Base-by-base conservation (phyloP, 1,140 invertebrate species). In the Theocolax elegans region DNA sequence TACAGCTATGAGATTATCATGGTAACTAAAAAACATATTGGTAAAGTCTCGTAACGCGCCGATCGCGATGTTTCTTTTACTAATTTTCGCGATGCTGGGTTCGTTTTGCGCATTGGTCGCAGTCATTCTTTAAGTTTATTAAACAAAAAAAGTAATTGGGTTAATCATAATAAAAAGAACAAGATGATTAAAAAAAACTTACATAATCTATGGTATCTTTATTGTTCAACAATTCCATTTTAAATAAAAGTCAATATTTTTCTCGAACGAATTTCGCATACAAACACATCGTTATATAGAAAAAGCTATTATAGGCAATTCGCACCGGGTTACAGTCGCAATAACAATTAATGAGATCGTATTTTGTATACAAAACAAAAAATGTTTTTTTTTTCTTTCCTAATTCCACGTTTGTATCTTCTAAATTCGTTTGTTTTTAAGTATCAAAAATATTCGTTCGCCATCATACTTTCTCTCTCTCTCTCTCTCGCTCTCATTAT, bases 361-460 rank as follows among this genome's bases (percentile, higher is more conserved):
- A 19, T 27, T 17, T 3, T 9, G 1, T 12, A 59, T 29, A 40
- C 40, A 10, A 58, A 17, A n/a, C 27, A 51, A n/a, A n/a, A n/a
- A n/a, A n/a, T n/a, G n/a, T n/a, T n/a, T 44, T 6, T 29, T 17
- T 29, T 58, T 10, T 31, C 31, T 15, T 66, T 21, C 56, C n/a
- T 29, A 58, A 46, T 38, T 58, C 19, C 38, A 27, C 35, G 46
- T 56, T 59, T n/a, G n/a, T n/a, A 60, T 15, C 51, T 25, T 68
- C 44, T 68, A 62, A 62, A 62, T 68, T 62, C 15, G 31, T 53
- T 60, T 25, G 38, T 49, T 64, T 64, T 69, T 35, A 46, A 63
- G 67, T 69, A 69, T 69, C 67, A 69, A 69, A 69, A 69, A 69
- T 69, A 69, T 67, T n/a, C 44, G 54, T 56, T 40, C 13, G 2